Conservation (phyloP, 1,140 invertebrate genomes). For the Drosophila auraria region DNA sequence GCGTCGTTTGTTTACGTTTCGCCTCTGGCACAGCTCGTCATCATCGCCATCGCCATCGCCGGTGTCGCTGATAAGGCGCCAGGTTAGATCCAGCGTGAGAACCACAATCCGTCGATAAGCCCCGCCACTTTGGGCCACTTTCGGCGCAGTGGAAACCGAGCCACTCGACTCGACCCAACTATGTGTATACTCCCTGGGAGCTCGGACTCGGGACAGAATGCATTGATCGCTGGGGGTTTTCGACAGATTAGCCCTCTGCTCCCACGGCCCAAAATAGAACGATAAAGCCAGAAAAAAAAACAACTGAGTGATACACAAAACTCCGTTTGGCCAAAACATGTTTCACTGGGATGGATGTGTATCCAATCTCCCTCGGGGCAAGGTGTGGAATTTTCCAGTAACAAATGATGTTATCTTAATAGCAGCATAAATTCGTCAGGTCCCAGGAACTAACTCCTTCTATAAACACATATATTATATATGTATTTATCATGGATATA, state of each 20-base stretch:
- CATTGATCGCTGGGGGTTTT: conserved; percentile 50
- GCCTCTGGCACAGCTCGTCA: conserved; percentile 15
- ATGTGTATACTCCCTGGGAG: too few relatives aligned
- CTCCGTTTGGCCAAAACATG: conserved; percentile 4
- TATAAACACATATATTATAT: too few relatives aligned
- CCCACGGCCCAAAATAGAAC: conserved; percentile 36
- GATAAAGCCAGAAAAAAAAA: conserved; percentile 19
- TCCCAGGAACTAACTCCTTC: too few relatives aligned
- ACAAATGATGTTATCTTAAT: not conserved
- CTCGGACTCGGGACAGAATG: conserved; percentile 1
- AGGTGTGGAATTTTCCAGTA: not conserved
- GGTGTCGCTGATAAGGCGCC: conserved; percentile 44
- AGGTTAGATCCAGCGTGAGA: conserved; percentile 69
- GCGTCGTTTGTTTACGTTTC: conserved; percentile 80
- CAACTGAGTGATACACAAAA: not conserved
- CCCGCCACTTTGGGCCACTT: conserved; percentile 22
- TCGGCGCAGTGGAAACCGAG: not conserved
- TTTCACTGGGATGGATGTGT: not conserved
- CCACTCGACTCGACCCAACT: too few relatives aligned
- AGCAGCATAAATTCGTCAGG: too few relatives aligned
- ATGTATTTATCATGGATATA: too few relatives aligned
- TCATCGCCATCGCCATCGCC: conserved; percentile 29
- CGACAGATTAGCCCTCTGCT: conserved; percentile 33
- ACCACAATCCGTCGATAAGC: conserved; percentile 77
- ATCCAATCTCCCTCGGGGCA: not conserved